phyloP scores from a whole-genome alignment of 2,113 vertebrate genomes.

The Sardina pilchardus region DNA sequence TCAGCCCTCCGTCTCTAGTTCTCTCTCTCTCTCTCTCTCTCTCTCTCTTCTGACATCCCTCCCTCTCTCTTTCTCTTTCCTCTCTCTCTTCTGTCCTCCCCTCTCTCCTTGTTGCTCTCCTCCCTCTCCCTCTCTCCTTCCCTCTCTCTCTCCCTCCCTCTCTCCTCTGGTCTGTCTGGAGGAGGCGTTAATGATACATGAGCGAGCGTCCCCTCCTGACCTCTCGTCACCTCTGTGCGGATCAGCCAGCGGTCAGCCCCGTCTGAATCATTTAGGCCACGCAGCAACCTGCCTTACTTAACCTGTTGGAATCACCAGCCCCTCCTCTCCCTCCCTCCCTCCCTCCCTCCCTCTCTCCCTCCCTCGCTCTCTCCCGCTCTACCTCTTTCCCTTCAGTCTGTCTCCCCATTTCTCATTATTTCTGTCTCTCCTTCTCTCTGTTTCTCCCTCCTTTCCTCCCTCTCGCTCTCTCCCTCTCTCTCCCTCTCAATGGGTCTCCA shows the following conservation, averaged over 20 bases:
- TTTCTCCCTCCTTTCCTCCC: not conserved
- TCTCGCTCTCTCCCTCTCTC: no score
- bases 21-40: conserved; percentile 11
- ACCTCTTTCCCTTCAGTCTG: not conserved
- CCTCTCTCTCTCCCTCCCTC: not conserved
- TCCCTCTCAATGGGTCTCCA: no score
- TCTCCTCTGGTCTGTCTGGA: not conserved
- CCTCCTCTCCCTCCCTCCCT: no score
- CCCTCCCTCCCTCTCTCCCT: not conserved
- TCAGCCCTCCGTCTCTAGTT: not conserved
- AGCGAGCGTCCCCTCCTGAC: not conserved
- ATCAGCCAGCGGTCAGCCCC: not conserved
- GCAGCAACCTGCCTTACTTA: not conserved
- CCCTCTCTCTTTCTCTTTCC: not conserved
- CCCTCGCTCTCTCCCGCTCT: not conserved
- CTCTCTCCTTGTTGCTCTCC: no score
- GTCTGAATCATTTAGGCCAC: not conserved
- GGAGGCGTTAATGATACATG: not conserved
- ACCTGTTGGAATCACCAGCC: not conserved
- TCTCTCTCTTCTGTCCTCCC: not conserved
- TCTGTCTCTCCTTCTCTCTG: not conserved
- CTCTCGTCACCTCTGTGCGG: not conserved
- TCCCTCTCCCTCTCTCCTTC: not conserved
- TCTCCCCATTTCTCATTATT: no score
- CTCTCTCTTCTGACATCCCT: not conserved